Conservation (phyloP, 2,888 invertebrate species). For the Cheilosia vernalis region DNA sequence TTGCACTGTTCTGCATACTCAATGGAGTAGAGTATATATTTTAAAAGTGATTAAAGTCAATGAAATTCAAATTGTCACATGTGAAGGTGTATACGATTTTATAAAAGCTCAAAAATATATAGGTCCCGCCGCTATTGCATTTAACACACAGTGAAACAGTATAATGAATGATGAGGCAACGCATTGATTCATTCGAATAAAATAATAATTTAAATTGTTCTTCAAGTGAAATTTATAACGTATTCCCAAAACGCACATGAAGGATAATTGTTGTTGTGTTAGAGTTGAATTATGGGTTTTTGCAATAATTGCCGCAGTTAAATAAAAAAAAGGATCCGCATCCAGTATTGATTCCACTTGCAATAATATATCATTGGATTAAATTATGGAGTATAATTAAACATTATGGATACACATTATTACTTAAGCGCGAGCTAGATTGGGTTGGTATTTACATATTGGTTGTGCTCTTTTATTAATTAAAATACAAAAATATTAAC, state of each 20-base stretch:
- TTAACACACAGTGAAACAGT: constrained; percentile 7
- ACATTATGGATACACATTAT: constrained; percentile 56
- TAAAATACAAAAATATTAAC: not conserved
- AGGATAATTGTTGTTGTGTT: constrained; percentile 29
- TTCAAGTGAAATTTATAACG: constrained; percentile 39
- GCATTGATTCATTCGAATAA: constrained; percentile 34
- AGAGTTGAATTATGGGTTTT: constrained; percentile 19
- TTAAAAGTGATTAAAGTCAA: constrained; percentile 14
- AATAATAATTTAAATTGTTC: constrained; percentile 22
- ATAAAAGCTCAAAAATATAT: not conserved
- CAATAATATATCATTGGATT: constrained; percentile 62
- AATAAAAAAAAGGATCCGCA: not conserved
- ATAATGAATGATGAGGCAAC: constrained; percentile 27
- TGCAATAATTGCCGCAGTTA: constrained; percentile 19
- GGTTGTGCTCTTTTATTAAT: not conserved
- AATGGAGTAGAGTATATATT: constrained; percentile 4
- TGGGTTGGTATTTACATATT: constrained; percentile 44
- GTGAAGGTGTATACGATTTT: constrained; percentile 3
- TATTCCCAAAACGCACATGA: not conserved
- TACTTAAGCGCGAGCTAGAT: constrained; percentile 13
- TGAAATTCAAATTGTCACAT: constrained; percentile 17
- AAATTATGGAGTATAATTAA: constrained; percentile 48
- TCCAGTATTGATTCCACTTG: constrained; percentile 13
- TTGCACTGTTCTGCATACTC: not conserved
- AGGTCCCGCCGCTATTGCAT: constrained; percentile 43